These are phyloP conservation scores for Panthera uncia DNA, from an alignment of 2,113 vertebrate genomes.

Conservation along the genomic window DNA sequence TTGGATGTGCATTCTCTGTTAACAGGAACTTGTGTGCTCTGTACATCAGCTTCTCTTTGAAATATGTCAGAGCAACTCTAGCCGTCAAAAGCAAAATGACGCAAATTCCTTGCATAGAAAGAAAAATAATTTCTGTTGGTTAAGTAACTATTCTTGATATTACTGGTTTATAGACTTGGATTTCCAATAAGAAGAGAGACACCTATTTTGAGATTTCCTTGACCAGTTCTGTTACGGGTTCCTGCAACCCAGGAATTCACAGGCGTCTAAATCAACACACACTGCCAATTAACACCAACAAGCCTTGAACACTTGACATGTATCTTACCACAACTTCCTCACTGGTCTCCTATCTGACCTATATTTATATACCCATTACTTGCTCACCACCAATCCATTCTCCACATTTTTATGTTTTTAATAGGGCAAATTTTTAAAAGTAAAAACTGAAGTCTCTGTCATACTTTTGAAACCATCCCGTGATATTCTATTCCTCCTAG, in stretches of 20 bases:
- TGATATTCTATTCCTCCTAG: too few relatives aligned
- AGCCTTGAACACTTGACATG: background rate
- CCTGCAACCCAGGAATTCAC: background rate
- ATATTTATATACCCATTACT: background rate
- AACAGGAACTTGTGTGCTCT: background rate
- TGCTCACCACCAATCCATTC: background rate
- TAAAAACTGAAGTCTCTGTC: background rate
- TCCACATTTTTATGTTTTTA: background rate
- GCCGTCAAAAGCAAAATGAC: background rate
- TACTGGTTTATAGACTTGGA: background rate
- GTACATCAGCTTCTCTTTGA: background rate
- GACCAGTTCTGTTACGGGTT: background rate
- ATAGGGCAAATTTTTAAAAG: background rate
- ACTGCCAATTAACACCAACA: background rate
- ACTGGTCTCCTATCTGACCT: background rate
- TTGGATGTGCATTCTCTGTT: background rate
- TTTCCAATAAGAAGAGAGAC: background rate
- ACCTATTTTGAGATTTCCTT: background rate
- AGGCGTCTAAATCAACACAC: background rate
- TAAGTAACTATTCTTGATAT: background rate
- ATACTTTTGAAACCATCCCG: background rate
- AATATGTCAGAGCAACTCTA: background rate
- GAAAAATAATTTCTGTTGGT: background rate
- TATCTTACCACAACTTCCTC: background rate
- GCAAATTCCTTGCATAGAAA: background rate